Percentiles rank a stretch among this genome's conserved stretches.
phyloP scores from a whole-genome alignment of 2,888 invertebrate genomes.

The Eutolmus rufibarbis region DNA sequence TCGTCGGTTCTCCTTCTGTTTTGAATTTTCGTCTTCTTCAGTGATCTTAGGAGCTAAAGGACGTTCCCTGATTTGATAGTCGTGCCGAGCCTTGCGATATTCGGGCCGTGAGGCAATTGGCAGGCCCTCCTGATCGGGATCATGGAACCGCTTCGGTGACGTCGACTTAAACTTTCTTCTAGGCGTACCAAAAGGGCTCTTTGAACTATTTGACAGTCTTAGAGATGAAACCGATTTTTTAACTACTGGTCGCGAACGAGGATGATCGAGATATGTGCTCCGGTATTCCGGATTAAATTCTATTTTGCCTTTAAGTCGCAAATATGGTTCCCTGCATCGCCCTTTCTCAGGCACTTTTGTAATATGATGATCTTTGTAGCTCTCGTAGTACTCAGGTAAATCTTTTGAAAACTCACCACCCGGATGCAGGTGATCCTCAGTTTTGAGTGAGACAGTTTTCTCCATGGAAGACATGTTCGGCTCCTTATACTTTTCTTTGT shows the following conservation, averaged over 20 bases:
- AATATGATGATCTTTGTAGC: conserved; percentile 60
- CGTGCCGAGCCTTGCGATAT: conserved; percentile 59
- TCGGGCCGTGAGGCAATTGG: conserved; percentile 59
- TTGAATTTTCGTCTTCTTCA: conserved; percentile 44
- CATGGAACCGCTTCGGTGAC: conserved; percentile 47
- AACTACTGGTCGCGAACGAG: conserved; percentile 59
- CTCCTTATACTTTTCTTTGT: conserved; percentile 58
- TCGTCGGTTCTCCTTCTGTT: not conserved
- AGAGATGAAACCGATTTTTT: conserved; percentile 58
- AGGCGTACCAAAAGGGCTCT: conserved; percentile 37
- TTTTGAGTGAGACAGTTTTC: conserved; percentile 53
- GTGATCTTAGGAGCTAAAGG: conserved; percentile 51
- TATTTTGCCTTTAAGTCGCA: conserved; percentile 60
- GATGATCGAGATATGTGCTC: conserved; percentile 60
- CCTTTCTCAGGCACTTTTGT: conserved; percentile 60
- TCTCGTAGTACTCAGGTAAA: conserved; percentile 61
- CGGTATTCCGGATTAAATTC: conserved; percentile 62
- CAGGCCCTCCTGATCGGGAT: conserved; percentile 40
- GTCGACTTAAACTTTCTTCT: conserved; percentile 31
- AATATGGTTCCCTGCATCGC: conserved; percentile 58
- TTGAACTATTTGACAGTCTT: conserved; percentile 54
- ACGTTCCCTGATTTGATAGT: conserved; percentile 58
- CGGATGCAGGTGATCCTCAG: conserved; percentile 57
- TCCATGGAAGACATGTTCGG: conserved; percentile 54
- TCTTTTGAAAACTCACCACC: conserved; percentile 58